Evolutionary conservation across 2,888 invertebrate species (phyloP).

Genomic region (Marronus borbonicus): DNA sequence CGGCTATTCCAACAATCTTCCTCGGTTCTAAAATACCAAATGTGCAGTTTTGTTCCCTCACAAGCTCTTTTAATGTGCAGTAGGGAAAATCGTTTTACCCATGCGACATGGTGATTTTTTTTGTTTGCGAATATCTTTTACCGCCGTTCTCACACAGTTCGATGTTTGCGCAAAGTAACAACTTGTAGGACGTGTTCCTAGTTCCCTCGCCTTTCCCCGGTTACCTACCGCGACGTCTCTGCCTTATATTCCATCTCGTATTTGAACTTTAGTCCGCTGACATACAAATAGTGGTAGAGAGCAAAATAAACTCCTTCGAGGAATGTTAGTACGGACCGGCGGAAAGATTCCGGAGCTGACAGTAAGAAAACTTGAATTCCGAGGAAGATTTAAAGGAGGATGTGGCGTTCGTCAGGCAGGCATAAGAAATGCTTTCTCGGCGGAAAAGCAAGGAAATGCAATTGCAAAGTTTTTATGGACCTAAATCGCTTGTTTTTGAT

Average conservation of each 20-base stretch:
- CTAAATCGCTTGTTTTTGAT: background rate
- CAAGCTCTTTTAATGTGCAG: too few species aligned
- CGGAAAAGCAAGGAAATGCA: constrained; percentile 28
- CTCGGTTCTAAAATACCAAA: too few species aligned
- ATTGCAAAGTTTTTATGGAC: background rate
- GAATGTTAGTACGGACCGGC: constrained; percentile 7
- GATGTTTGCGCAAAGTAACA: background rate
- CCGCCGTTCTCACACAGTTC: background rate
- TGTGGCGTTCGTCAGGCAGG: background rate
- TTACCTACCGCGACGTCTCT: too few species aligned
- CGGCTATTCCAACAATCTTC: too few species aligned
- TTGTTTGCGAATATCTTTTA: background rate
- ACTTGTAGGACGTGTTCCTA: background rate
- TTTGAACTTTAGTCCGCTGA: constrained; percentile 18
- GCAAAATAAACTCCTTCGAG: background rate
- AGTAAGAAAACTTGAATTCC: constrained; percentile 3
- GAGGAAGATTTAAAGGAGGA: constrained; percentile 28
- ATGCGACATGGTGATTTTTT: too few species aligned
- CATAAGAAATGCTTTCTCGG: constrained; percentile 35
- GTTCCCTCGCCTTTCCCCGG: too few species aligned
- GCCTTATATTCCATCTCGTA: background rate
- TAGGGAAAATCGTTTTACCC: too few species aligned
- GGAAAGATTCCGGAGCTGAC: constrained; percentile 1
- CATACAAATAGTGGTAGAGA: constrained; percentile 12
- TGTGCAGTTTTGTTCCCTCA: too few species aligned